Conservation (phyloP, 2,888 invertebrate genomes). For the Plagodis pulveraria region DNA sequence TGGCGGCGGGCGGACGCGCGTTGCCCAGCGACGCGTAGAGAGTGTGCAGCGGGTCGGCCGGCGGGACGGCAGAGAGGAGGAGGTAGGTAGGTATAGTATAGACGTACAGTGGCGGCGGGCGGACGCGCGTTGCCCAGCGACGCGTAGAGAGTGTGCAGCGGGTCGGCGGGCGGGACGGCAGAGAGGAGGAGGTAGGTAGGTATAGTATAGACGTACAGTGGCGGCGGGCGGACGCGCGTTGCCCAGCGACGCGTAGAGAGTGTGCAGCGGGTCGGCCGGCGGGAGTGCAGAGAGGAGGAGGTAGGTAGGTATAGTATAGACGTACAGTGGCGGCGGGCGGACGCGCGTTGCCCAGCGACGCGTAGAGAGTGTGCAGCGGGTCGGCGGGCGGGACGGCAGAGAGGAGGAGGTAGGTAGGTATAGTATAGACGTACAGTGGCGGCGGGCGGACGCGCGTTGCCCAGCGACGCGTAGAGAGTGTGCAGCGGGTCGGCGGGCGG, state of each 20-base stretch:
- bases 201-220: constrained; percentile 41
- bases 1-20: constrained; percentile 86
- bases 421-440: constrained; percentile 55
- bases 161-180: constrained; percentile 92
- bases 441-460: constrained; percentile 87
- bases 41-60: constrained; percentile 96
- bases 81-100: not conserved
- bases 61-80: constrained; percentile 91
- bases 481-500: constrained; percentile 94
- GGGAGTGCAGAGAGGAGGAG: constrained; percentile 91
- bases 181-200: constrained; percentile 85
- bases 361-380: constrained; percentile 97
- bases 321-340: constrained; percentile 78
- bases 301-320: constrained; percentile 2
- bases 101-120: constrained; percentile 77
- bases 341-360: constrained; percentile 91
- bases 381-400: constrained; percentile 92
- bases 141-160: constrained; percentile 97
- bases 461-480: constrained; percentile 96
- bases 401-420: constrained; percentile 78
- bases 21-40: constrained; percentile 95
- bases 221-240: constrained; percentile 87
- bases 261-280: constrained; percentile 95
- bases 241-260: constrained; percentile 95
- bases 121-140: constrained; percentile 90